Evolutionary conservation across 2,797 vertebrate species (phyloP).

Genomic region (Sciurus carolinensis): DNA sequence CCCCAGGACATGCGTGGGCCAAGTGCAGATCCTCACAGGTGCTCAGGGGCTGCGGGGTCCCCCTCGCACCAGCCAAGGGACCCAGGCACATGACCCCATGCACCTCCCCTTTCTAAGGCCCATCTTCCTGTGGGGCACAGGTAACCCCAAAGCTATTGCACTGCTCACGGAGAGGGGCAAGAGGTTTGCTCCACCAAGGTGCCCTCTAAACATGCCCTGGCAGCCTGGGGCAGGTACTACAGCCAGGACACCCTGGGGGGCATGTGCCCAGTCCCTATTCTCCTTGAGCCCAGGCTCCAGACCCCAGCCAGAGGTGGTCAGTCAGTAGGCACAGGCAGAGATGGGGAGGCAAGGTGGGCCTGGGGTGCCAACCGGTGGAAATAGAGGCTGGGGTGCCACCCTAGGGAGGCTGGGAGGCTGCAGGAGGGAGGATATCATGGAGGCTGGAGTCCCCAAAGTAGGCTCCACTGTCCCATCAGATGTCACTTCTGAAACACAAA

Average conservation of each 20-base stretch:
- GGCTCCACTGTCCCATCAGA: neutral
- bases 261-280: neutral
- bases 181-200: neutral
- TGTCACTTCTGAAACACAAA: neutral
- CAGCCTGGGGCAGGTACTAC: neutral
- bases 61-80: neutral
- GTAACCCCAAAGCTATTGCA: neutral
- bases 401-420: neutral
- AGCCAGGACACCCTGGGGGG: too few relatives aligned
- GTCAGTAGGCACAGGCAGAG: neutral
- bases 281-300: neutral
- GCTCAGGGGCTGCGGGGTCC: neutral
- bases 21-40: neutral
- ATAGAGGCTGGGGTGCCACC: neutral
- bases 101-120: neutral
- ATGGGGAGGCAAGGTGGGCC: neutral
- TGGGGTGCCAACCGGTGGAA: neutral
- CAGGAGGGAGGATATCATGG: neutral
- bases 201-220: neutral
- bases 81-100: neutral
- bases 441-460: neutral
- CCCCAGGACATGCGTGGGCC: accelerated
- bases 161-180: neutral
- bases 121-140: accelerated
- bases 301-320: too few relatives aligned